Evolutionary conservation across 2,888 invertebrate species (phyloP), one percentile per base, ranked within the genome.

Genomic region (Heteromurus nitidus): DNA sequence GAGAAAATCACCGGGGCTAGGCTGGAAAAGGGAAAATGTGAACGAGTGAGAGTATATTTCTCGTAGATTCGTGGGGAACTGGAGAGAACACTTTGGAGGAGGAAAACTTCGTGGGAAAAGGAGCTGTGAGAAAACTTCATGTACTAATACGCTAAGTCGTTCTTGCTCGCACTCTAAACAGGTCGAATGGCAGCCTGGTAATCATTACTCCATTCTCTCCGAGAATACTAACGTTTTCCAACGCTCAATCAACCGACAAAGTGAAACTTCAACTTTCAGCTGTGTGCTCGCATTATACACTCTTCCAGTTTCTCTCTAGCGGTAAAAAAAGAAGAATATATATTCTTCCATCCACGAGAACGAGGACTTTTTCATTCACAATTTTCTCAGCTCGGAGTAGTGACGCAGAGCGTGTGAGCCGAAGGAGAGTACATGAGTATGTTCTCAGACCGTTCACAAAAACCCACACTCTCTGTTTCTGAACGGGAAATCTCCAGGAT

Each of bases 351-450:
- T 36, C 47, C 47, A 47, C 47, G 11, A 11, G n/a, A n/a, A n/a
- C n/a, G n/a, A n/a, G n/a, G n/a, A n/a, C n/a, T n/a, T n/a, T 47
- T 47, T 47, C 47, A 47, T 47, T 47, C 47, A 47, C 47, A 47
- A 47, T 47, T 47, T 47, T 47, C n/a, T 47, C 36, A n/a, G n/a
- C 11, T 16, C n/a, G n/a, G n/a, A n/a, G n/a, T n/a, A n/a, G n/a
- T n/a, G n/a, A n/a, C n/a, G n/a, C n/a, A n/a, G n/a, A n/a, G n/a
- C n/a, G n/a, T n/a, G n/a, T n/a, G n/a, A n/a, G n/a, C n/a, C n/a
- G n/a, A n/a, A n/a, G 36, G 36, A 36, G n/a, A 16, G 47, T 11
- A 47, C 3, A 11, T 47, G 47, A n/a, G n/a, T n/a, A n/a, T 5
- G 47, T n/a, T 47, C 47, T 9, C 47, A 47, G n/a, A n/a, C n/a